Evolutionary conservation across 2,113 vertebrate species (phyloP), one percentile per base, ranked within the genome.

Genomic region (Daboia siamensis): DNA sequence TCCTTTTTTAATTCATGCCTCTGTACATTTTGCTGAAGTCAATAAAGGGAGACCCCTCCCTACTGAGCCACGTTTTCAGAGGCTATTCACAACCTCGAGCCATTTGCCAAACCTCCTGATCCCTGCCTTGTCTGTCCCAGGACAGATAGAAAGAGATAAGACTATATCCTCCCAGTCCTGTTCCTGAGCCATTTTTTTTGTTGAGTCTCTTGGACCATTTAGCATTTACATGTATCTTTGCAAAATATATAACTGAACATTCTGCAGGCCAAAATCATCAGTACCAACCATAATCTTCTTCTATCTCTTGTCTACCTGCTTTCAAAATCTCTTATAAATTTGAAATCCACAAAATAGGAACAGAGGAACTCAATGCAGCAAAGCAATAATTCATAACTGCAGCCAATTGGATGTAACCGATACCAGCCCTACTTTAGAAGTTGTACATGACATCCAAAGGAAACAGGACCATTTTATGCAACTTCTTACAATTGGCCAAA

Each of bases 1-100:
- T 46, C 85, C 95, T 86, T 46, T 91, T 95, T 92, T 93, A 97
- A 95, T 94, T 61, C 97, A 96, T 97, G 97, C 96, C 97, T 96
- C 94, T 95, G 96, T 93, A 95, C 94, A 94, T 94, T 44, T 95
- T 93, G 94, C 94, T 95, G 95, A 94, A 97, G 96, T 95, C 93
- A 94, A 96, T 94, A 86, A 55, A 96, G 94, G 96, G 92, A 95
- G 88, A 5, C 90, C 64, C 85, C 52, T 95, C 95, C 96, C 95
- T 92, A 85, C 74, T 90, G 59, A 46, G 80, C 59, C 93, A 88
- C 55, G 74, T 61, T 52, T 91, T 90, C 94, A 91, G 94, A 94
- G 55, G 55, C 55, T 91, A 85, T 23, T 96, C 24, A 56, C 0
- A 93, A 56, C 15, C 89, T 54, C 84, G 61, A 64, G 69, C 0